Evolutionary conservation across 2,888 invertebrate species (phyloP), one percentile per base, ranked within the genome.

Genomic region (Melanotus villosus): DNA sequence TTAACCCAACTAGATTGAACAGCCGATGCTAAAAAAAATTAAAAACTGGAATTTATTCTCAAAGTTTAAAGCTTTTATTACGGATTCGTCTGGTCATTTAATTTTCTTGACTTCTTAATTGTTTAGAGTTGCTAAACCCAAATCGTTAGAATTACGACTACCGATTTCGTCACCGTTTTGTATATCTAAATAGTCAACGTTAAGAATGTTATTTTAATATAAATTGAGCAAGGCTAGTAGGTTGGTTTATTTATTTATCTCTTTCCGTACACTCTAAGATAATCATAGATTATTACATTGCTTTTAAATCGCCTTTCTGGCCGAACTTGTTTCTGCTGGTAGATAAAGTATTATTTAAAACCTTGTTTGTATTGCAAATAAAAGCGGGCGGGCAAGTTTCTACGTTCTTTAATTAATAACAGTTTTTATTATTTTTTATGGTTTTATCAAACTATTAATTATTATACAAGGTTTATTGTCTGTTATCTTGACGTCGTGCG

Each of bases 171-270:
- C 21, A 23, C 21, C n/a, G n/a, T 19, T n/a, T 18, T 30, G 16
- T n/a, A n/a, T 50, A 50, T 50, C 50, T 50, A 50, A 50, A 50
- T 50, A 23, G 50, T n/a, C 50, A 23, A 12, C 26, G 14, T 14
- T 50, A 50, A 26, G 26, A 23, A 14, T 26, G 50, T 50, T 26
- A 50, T 50, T 50, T 50, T 50, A 50, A 50, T 50, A 50, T 50
- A 50, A 50, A 50, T 50, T 26, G 50, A 52, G 52, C 52, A 1
- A 52, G 52, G 32, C 52, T 30, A 52, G 10, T 23, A 30, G 50
- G 52, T 52, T 14, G 30, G 47, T n/a, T 52, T 52, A 32, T 52
- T 50, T 50, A 50, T 50, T 50, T 50, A 43, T 50, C 50, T 23
- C 18, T 32, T 52, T 32, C 32, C 30, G 6, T 30, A 30, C 50